Evolutionary conservation across 2,113 vertebrate genomes (phyloP).

Genomic region (Meriones unguiculatus): DNA sequence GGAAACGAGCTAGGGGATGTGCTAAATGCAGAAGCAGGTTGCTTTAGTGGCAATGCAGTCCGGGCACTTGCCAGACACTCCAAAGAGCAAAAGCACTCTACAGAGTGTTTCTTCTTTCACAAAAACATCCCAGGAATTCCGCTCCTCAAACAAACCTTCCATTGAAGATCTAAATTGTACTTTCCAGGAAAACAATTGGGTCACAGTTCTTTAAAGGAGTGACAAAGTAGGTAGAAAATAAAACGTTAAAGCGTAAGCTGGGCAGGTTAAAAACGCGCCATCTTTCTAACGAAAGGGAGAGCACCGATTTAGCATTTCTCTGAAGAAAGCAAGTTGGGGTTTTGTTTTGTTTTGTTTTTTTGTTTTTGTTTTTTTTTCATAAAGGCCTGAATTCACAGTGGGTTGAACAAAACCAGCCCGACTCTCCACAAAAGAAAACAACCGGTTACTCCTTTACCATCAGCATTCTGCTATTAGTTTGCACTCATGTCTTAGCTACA

Average conservation of each 20-base stretch:
- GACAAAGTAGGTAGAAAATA: conserved; percentile 26
- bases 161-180: conserved; percentile 44
- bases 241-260: neutral
- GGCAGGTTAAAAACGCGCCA: neutral
- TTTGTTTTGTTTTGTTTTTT: too few species aligned
- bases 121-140: conserved; percentile 59
- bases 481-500: conserved; percentile 15
- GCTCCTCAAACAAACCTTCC: conserved; percentile 45
- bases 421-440: conserved; percentile 3
- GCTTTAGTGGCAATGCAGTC: neutral
- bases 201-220: conserved; percentile 34
- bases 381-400: conserved; percentile 30
- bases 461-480: conserved; percentile 55
- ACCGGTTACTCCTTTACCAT: conserved; percentile 6
- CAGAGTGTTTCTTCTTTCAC: conserved; percentile 47
- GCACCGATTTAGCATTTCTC: conserved; percentile 15
- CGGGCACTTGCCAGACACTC: neutral
- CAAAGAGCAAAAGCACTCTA: conserved; percentile 57
- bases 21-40: conserved; percentile 36
- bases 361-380: neutral
- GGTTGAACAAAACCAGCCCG: conserved; percentile 34
- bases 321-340: conserved; percentile 33
- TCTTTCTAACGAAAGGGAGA: conserved; percentile 4
- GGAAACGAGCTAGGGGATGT: neutral
- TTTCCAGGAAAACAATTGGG: conserved; percentile 60